These are phyloP conservation scores for Dermatemys mawii DNA, from an alignment of 2,113 vertebrate genomes.

Conservation along the genomic window DNA sequence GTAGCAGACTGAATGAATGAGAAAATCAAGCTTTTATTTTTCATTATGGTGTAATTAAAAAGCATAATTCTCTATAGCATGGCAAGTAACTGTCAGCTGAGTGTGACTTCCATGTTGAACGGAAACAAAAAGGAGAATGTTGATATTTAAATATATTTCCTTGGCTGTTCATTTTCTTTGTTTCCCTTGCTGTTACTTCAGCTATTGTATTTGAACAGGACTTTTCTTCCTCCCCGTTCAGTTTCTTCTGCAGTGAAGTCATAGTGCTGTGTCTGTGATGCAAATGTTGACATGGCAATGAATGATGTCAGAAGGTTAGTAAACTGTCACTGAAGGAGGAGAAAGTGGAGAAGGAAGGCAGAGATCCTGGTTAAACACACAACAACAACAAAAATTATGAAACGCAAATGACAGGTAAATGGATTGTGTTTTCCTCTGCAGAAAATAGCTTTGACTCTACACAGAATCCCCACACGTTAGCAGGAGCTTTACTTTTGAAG, in stretches of 20 bases:
- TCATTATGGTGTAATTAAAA: not conserved
- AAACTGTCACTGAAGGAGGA: not conserved
- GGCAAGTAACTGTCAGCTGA: not conserved
- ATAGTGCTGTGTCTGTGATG: not conserved
- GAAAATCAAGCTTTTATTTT: not conserved
- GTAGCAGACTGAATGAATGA: not conserved
- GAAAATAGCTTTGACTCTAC: not conserved
- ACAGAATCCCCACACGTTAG: not conserved
- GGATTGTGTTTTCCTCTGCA: not conserved
- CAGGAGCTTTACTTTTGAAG: not conserved
- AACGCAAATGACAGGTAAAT: not conserved
- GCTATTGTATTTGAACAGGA: not conserved
- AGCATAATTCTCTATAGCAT: not conserved
- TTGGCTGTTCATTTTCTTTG: not conserved
- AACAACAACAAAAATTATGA: not conserved
- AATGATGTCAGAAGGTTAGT: not conserved
- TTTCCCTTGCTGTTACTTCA: conserved; percentile 2
- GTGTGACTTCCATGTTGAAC: not conserved
- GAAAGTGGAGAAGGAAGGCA: not conserved
- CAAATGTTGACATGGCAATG: not conserved
- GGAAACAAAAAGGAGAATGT: not conserved
- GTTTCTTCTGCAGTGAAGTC: not conserved
- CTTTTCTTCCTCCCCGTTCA: not conserved
- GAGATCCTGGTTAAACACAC: not conserved
- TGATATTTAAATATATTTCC: not conserved